Evolutionary conservation across 2,113 vertebrate genomes (phyloP), one percentile per base, ranked within the genome.

Genomic region (Oplegnathus fasciatus): DNA sequence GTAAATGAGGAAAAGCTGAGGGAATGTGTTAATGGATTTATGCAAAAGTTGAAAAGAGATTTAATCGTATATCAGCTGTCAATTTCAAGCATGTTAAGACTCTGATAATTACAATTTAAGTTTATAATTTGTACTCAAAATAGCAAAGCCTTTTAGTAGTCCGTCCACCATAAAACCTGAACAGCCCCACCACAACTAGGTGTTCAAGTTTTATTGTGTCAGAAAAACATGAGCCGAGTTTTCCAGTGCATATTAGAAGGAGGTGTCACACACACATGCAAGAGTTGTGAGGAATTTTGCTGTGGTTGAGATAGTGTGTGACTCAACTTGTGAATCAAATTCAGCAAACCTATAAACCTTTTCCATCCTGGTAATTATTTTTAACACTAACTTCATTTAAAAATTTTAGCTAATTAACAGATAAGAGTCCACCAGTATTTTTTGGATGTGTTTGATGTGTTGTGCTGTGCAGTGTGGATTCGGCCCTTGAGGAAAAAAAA

Each of bases 171-270:
- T 75, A 60, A 48, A 66, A n/a, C 42, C 52, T 20, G 14, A 82
- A 68, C 22, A 68, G 50, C 20, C 13, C 5, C 34, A 9, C 24
- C 67, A 55, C n/a, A 18, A 22, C 18, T 18, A 10, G 30, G 57
- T 86, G 48, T 48, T 72, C 50, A 9, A 30, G n/a, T 50, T 79
- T 64, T 58, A 65, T 65, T 70, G 30, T 79, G 71, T 55, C 69
- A 68, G 26, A 54, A 61, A 73, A 78, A 60, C 64, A 74, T 79
- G 61, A 79, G 69, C 62, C 0, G 34, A 75, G 54, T 74, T 80
- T 80, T 85, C 71, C 83, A 80, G 64, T 68, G 52, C 42, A 72
- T 26, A 60, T 60, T 42, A 73, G 40, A 42, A 20, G 24, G 30
- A 17, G 50, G 28, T 71, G 37, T 58, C 50, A 50, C 58, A 34